Conservation (phyloP, 2,888 invertebrate genomes). For the Antheraea assamensis region DNA sequence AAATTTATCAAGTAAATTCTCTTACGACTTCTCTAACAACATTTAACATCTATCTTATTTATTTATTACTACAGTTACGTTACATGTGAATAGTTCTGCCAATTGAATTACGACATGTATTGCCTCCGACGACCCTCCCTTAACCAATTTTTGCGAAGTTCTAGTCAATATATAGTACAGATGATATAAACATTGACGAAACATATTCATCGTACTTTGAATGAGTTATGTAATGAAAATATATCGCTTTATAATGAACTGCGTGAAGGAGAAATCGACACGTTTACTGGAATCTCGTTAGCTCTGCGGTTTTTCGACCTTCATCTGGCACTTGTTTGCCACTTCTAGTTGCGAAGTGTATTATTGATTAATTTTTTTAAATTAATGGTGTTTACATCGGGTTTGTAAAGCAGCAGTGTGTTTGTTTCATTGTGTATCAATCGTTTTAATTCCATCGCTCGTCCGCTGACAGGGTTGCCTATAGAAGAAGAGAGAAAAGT, state of each 20-base stretch:
- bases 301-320: constrained; percentile 9
- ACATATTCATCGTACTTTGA: neutral
- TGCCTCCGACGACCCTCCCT: no score
- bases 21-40: no score
- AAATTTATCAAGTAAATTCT: no score
- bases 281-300: constrained; percentile 4
- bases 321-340: constrained; percentile 7
- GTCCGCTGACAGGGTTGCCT: neutral
- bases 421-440: neutral
- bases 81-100: no score
- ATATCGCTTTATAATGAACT: neutral
- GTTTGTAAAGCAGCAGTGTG: neutral
- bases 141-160: no score
- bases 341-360: neutral
- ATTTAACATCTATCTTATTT: no score
- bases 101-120: no score
- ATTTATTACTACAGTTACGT: no score
- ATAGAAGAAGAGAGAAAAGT: neutral
- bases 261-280: constrained; percentile 13
- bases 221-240: neutral
- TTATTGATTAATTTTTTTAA: neutral
- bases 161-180: no score
- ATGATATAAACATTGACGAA: neutral
- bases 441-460: neutral
- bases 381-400: neutral